A percentile compares a stretch with the other conserved stretches of the same genome.
phyloP scores from a whole-genome alignment of 1,140 invertebrate genomes.

The Luehdorfia chinensis region DNA sequence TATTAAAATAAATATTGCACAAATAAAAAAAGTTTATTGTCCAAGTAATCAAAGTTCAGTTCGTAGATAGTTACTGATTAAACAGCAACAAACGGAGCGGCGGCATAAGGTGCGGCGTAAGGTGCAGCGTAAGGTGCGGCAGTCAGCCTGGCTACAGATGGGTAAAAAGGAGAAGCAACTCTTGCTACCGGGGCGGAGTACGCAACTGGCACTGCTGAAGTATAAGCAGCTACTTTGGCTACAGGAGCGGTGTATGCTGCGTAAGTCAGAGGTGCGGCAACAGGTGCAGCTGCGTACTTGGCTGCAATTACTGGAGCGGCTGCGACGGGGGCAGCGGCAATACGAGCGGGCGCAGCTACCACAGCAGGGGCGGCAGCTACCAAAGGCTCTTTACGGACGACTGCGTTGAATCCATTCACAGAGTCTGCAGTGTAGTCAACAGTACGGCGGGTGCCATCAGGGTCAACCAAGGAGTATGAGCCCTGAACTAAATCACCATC shows the following conservation, averaged over 20 bases:
- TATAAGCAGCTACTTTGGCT: conserved; percentile 33
- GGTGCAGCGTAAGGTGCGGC: conserved; percentile 31
- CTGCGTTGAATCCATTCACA: conserved; percentile 76
- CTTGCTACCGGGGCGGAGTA: conserved; percentile 32
- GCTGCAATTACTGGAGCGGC: conserved; percentile 25
- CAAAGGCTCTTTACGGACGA: conserved; percentile 67
- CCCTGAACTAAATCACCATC: conserved; percentile 81
- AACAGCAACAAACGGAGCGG: conserved; percentile 45
- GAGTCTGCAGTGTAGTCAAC: conserved; percentile 80
- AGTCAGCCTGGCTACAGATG: conserved; percentile 34
- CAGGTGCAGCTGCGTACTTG: conserved; percentile 14
- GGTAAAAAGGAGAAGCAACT: conserved; percentile 20
- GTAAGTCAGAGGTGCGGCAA: conserved; percentile 25
- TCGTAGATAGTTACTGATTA: conserved; percentile 24
- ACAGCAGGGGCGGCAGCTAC: conserved; percentile 52
- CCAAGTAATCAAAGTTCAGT: conserved; percentile 29
- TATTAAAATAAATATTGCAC: conserved; percentile 15
- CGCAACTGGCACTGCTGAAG: conserved; percentile 27
- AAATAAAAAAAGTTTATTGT: conserved; percentile 25
- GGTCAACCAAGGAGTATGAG: conserved; percentile 79
- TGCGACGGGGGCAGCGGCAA: conserved; percentile 34
- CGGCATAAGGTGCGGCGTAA: too few relatives aligned
- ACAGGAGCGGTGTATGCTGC: conserved; percentile 35
- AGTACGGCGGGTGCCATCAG: conserved; percentile 80
- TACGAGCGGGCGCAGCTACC: conserved; percentile 37